These are phyloP conservation scores for Manis pentadactyla DNA, from an alignment of 2,797 vertebrate genomes.

Conservation along the genomic window DNA sequence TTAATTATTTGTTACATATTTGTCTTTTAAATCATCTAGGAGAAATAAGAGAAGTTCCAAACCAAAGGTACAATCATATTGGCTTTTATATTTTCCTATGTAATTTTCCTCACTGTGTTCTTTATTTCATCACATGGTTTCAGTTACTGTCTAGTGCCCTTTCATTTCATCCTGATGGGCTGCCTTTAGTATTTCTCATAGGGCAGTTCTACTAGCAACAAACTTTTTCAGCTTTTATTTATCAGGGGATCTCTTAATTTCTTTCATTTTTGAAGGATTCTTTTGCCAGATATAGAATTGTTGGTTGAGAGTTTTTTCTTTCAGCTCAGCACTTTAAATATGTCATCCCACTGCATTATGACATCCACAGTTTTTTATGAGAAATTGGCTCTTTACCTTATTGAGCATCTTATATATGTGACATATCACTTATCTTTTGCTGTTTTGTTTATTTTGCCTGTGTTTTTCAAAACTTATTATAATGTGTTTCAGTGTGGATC, in stretches of 20 bases:
- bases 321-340: not conserved
- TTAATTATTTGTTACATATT: not conserved
- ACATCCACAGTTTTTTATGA: not conserved
- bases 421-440: not conserved
- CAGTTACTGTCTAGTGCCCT: not conserved
- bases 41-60: not conserved
- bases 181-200: not conserved
- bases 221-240: not conserved
- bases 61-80: not conserved
- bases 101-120: not conserved
- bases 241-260: not conserved
- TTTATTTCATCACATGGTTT: not conserved
- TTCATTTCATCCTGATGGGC: not conserved
- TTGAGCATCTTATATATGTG: not conserved
- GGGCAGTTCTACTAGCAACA: not conserved
- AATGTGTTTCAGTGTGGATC: not conserved
- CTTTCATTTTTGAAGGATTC: not conserved
- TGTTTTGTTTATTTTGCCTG: not conserved
- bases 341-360: not conserved
- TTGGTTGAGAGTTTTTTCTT: not conserved
- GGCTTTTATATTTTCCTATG: not conserved
- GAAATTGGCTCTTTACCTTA: not conserved
- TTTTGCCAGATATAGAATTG: not conserved
- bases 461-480: not conserved
- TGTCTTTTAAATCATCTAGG: not conserved